Evolutionary conservation across 2,113 vertebrate genomes (phyloP).

Genomic region (Sterrhoptilus dennistouni): DNA sequence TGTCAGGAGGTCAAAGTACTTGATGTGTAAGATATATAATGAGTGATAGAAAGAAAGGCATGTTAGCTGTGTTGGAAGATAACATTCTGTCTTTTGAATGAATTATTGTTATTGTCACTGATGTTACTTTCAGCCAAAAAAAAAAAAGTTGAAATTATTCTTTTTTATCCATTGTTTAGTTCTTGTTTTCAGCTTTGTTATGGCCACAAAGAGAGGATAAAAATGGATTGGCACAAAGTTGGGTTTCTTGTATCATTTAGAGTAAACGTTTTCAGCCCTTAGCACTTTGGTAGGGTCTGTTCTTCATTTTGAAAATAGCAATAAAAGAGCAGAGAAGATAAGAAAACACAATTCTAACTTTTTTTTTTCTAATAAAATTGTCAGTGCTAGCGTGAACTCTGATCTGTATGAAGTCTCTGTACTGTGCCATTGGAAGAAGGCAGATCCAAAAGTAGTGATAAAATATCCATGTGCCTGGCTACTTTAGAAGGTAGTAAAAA

Average conservation of each 20-base stretch:
- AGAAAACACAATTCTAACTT: neutral
- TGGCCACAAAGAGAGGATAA: slow-evolving; percentile 49
- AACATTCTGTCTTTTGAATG: slow-evolving; percentile 36
- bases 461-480: slow-evolving; percentile 7
- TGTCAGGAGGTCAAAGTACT: neutral
- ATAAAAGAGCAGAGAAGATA: slow-evolving; percentile 25
- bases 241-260: slow-evolving; percentile 29
- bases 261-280: slow-evolving; percentile 49
- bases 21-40: neutral
- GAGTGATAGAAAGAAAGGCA: neutral
- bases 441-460: neutral
- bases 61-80: slow-evolving; percentile 42
- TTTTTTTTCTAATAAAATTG: slow-evolving; percentile 20
- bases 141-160: neutral
- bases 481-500: slow-evolving; percentile 18
- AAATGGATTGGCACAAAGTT: slow-evolving; percentile 43
- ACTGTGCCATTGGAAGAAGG: neutral
- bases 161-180: slow-evolving; percentile 18
- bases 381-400: slow-evolving; percentile 31
- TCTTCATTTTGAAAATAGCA: slow-evolving; percentile 56
- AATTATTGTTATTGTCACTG: neutral
- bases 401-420: slow-evolving; percentile 36
- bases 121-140: slow-evolving; percentile 21
- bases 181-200: slow-evolving; percentile 56
- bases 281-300: slow-evolving; percentile 36